Evolutionary conservation across 2,888 invertebrate species (phyloP).

Genomic region (Fragum whitleyi): DNA sequence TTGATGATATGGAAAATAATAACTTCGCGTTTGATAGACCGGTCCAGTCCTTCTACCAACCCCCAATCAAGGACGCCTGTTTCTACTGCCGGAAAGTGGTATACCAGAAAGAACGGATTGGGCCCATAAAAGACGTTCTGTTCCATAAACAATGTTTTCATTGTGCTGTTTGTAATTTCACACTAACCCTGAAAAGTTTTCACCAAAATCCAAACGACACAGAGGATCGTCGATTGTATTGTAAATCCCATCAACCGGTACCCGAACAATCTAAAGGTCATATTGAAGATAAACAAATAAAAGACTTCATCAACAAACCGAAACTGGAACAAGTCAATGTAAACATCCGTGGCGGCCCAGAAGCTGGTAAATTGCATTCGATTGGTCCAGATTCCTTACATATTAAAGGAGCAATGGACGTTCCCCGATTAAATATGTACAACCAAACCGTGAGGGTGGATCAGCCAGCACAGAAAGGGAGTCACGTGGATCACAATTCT

Average conservation of each 20-base stretch:
- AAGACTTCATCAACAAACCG: conserved; percentile 59
- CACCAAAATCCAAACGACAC: conserved; percentile 74
- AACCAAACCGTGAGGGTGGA: conserved; percentile 37
- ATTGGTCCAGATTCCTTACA: conserved; percentile 30
- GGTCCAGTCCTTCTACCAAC: not conserved
- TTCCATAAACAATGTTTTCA: conserved; percentile 98
- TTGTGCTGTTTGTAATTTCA: conserved; percentile 93
- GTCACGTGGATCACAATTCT: conserved; percentile 21
- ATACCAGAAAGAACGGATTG: conserved; percentile 95
- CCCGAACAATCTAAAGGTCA: conserved; percentile 47
- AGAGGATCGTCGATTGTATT: conserved; percentile 79
- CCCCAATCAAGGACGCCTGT: conserved; percentile 84
- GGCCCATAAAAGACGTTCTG: conserved; percentile 95
- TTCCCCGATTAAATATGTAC: conserved; percentile 33
- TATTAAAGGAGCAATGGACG: conserved; percentile 32
- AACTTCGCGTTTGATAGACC: not conserved
- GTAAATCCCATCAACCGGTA: conserved; percentile 72
- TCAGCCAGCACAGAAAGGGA: not conserved
- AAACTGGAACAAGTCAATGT: conserved; percentile 53
- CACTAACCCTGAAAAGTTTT: conserved; percentile 78
- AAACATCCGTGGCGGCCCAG: conserved; percentile 64
- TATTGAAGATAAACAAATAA: conserved; percentile 52
- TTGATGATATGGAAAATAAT: conserved; percentile 1
- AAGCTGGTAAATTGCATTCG: conserved; percentile 62
- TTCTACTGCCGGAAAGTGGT: conserved; percentile 96